Conservation (phyloP, 2,113 vertebrate genomes). For the Archocentrus centrarchus region DNA sequence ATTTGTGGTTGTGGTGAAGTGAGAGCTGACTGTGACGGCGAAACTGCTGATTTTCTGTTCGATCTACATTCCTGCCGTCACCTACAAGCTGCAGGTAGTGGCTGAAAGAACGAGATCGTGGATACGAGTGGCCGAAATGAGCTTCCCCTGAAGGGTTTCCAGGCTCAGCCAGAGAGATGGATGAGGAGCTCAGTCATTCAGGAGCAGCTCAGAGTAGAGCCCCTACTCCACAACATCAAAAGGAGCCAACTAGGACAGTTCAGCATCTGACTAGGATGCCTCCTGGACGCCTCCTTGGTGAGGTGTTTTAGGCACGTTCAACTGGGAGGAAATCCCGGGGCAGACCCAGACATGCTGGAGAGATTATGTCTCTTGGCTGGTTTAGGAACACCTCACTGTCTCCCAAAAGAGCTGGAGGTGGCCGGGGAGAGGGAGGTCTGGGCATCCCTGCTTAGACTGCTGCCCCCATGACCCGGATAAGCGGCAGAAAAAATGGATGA, state of each 20-base stretch:
- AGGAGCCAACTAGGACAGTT: neutral
- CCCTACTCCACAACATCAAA: no score
- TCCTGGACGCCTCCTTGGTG: neutral
- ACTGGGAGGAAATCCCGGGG: neutral
- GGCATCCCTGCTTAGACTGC: accelerated
- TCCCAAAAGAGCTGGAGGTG: neutral
- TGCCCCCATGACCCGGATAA: neutral
- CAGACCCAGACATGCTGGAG: neutral
- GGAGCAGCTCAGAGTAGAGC: no score
- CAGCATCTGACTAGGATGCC: neutral
- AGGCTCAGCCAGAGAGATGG: neutral
- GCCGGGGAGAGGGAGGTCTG: no score
- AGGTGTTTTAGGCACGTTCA: neutral
- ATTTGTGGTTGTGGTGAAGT: no score
- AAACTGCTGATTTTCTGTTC: no score
- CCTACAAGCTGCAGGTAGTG: neutral
- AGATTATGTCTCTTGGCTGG: neutral
- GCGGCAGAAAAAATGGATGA: no score
- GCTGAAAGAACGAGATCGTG: neutral
- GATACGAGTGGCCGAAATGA: neutral
- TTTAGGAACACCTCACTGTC: neutral
- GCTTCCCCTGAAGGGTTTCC: neutral
- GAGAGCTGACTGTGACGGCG: neutral
- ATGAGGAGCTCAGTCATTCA: neutral
- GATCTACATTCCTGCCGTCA: neutral